phyloP scores from a whole-genome alignment of 2,888 invertebrate species.

The Eristalinus sepulchralis region DNA sequence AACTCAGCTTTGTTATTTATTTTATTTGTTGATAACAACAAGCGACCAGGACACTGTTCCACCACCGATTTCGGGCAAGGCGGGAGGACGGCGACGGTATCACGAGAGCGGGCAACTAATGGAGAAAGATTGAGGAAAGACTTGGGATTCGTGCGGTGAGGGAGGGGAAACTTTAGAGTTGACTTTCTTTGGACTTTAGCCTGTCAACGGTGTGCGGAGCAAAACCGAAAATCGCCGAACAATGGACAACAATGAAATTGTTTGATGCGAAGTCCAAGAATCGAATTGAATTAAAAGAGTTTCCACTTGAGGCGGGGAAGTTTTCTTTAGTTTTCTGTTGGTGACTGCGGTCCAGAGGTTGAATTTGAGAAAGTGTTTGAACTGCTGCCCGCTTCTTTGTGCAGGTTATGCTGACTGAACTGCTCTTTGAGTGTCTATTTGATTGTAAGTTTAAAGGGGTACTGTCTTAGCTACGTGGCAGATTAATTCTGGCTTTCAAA shows the following conservation, averaged over 20 bases:
- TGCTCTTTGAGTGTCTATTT: too few relatives aligned
- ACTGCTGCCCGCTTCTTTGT: too few relatives aligned
- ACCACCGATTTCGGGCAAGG: slow-evolving; percentile 4
- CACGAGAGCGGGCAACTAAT: slow-evolving; percentile 40
- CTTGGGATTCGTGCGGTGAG: neutral
- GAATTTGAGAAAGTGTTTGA: too few relatives aligned
- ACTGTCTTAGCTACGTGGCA: too few relatives aligned
- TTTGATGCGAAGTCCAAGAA: slow-evolving; percentile 35
- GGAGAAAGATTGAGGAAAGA: slow-evolving; percentile 10
- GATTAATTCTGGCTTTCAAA: too few relatives aligned
- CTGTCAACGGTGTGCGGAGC: neutral
- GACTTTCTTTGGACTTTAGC: slow-evolving; percentile 27
- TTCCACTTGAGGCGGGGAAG: slow-evolving; percentile 32
- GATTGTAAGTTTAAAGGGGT: too few relatives aligned
- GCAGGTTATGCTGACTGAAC: too few relatives aligned
- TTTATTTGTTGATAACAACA: slow-evolving; percentile 16
- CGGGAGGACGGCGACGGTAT: neutral
- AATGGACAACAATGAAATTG: slow-evolving; percentile 51
- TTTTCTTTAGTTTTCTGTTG: slow-evolving; percentile 1
- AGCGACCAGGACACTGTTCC: slow-evolving; percentile 8
- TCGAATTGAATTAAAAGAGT: slow-evolving; percentile 51
- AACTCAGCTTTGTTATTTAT: slow-evolving; percentile 24
- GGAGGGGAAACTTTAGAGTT: slow-evolving; percentile 19
- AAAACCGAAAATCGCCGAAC: slow-evolving; percentile 52
- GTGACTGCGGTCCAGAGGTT: neutral